Evolutionary conservation across 1,140 invertebrate genomes (phyloP), one percentile per base, ranked within the genome.

Genomic region (Magallana angulata): DNA sequence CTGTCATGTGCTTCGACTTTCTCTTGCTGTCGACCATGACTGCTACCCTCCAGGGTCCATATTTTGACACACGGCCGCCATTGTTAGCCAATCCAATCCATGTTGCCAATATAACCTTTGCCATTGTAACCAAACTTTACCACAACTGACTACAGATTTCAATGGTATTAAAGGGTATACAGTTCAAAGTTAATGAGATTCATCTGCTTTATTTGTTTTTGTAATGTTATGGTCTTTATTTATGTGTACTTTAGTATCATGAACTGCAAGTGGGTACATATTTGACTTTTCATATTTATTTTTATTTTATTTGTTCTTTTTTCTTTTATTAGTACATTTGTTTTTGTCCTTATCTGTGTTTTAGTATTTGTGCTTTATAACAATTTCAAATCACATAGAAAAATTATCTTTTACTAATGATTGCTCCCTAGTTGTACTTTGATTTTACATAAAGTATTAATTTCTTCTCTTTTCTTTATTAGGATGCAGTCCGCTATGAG

Each of bases 401-500:
- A 30, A 71, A 71, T 30, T 30, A 9, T 48, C 36, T 48, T 48
- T 48, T 30, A 36, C 11, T 76, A 30, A 30, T 9, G 1, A 30
- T 30, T 36, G 2, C 24, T 76, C 9, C 7, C 30, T 12, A 30
- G 8, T 24, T 82, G 0, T 24, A n/a, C 2, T 58, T 80, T 18
- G 14, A 11, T 57, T 24, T 12, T 12, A 57, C 1, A n/a, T 36
- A n/a, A 57, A 7, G 9, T 57, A 24, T 82, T 82, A 57, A 56
- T 57, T 82, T n/a, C 57, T 6, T 9, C 62, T 14, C 7, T 64
- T 14, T 7, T 7, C 57, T 57, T 82, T 14, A 16, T 58, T 87
- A 95, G 95, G 95, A 95, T 92, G 95, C 95, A 71, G 91, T 95
- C 14, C 95, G 94, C 85, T 95, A 94, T 92, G 95, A 95, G 91